phyloP scores from a whole-genome alignment of 2,888 invertebrate genomes.

The Rugalucina vietnamica region DNA sequence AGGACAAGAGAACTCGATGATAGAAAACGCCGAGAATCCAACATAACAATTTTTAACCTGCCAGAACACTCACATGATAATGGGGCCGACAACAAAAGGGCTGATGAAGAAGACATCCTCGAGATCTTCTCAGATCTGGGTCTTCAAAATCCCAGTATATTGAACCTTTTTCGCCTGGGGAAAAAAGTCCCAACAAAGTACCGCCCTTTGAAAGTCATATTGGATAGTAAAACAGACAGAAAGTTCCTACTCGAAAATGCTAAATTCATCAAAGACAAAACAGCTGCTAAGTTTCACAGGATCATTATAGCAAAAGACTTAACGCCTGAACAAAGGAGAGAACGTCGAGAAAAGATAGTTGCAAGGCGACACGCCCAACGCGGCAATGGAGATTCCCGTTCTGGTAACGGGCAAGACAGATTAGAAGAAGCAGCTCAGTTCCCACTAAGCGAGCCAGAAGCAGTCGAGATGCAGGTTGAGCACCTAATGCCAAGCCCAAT shows the following conservation, averaged over 20 bases:
- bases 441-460: not conserved
- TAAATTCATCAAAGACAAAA: not conserved
- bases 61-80: not conserved
- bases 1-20: not conserved
- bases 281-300: not conserved
- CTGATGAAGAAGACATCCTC: not conserved
- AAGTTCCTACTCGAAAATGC: not conserved
- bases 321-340: not conserved
- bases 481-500: not conserved
- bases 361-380: not conserved
- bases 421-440: too few relatives aligned
- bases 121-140: not conserved
- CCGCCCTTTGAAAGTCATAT: not conserved
- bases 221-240: not conserved
- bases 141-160: not conserved
- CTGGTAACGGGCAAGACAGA: too few relatives aligned
- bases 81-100: not conserved
- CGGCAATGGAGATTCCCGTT: too few relatives aligned
- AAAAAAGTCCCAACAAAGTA: not conserved
- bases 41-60: not conserved
- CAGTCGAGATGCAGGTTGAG: not conserved
- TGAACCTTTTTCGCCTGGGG: not conserved
- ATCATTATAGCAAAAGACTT: not conserved
- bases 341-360: not conserved
- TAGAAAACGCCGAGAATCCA: not conserved